A percentile compares a stretch with the other conserved stretches of the same genome.
Evolutionary conservation across 2,797 vertebrate genomes (phyloP).

Genomic region (Bucorvus abyssinicus): DNA sequence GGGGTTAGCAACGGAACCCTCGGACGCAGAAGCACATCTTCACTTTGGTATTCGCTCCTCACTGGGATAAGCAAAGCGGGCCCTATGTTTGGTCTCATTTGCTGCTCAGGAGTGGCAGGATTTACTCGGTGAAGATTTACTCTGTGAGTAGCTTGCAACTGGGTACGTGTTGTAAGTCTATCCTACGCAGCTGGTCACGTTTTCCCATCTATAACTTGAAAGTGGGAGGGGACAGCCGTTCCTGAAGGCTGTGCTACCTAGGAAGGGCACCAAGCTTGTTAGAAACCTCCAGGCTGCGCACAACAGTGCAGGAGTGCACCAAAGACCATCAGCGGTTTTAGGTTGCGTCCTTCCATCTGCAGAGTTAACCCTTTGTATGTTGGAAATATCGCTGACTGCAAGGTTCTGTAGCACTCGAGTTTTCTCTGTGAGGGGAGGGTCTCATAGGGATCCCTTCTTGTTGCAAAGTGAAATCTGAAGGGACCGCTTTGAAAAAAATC

Average conservation of each 20-base stretch:
- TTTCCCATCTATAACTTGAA: not conserved
- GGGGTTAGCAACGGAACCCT: accelerated
- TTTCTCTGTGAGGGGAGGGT: not conserved
- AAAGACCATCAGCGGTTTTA: not conserved
- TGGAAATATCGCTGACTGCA: not conserved
- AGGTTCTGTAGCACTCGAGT: not conserved
- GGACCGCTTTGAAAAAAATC: not conserved
- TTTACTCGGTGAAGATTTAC: not conserved
- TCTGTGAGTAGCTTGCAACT: not conserved
- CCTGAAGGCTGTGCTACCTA: not conserved
- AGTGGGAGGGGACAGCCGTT: not conserved
- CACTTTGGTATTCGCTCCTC: accelerated
- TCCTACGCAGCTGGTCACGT: not conserved
- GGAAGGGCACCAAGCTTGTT: not conserved
- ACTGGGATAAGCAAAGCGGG: accelerated
- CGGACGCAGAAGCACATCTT: not conserved
- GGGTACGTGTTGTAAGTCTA: not conserved
- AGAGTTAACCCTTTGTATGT: accelerated
- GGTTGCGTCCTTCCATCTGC: not conserved
- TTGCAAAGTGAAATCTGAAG: not conserved
- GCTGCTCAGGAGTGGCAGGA: not conserved
- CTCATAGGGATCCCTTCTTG: not conserved
- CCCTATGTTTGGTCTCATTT: accelerated
- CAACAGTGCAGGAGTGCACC: accelerated
- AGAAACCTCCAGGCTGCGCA: accelerated